phyloP scores from a whole-genome alignment of 2,888 invertebrate species.

The Pedicia rivosa region DNA sequence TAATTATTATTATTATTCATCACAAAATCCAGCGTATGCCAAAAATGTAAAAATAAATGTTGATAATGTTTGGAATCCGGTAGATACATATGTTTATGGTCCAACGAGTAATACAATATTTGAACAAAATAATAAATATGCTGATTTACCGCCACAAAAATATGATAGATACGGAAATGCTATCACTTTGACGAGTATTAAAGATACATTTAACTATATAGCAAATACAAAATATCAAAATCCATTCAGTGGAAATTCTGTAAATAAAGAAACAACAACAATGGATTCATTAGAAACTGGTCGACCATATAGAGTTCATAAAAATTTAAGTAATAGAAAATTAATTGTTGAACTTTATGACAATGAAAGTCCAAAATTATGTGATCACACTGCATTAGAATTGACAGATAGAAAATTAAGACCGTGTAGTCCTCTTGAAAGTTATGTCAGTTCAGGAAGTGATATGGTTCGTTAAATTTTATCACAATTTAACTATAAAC shows the following conservation, averaged over 20 bases:
- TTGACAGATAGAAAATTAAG: constrained; percentile 35
- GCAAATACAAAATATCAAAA: constrained; percentile 15
- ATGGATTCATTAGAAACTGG: not conserved
- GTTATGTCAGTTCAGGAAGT: constrained; percentile 47
- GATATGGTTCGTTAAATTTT: constrained; percentile 26
- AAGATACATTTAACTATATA: constrained; percentile 28
- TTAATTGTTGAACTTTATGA: constrained; percentile 58
- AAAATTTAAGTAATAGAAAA: constrained; percentile 22
- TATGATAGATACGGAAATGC: constrained; percentile 14
- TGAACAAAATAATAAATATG: constrained; percentile 31
- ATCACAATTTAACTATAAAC: constrained; percentile 1
- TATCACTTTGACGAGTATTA: constrained; percentile 19
- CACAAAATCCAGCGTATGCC: constrained; percentile 5
- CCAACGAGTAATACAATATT: constrained; percentile 31
- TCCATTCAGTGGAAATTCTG: not conserved
- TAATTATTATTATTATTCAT: constrained; percentile 3
- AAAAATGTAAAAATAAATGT: constrained; percentile 21
- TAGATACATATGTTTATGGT: constrained; percentile 31
- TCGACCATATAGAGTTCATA: not conserved
- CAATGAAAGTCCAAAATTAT: constrained; percentile 57
- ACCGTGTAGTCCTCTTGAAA: constrained; percentile 64
- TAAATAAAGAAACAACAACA: not conserved
- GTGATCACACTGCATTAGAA: constrained; percentile 57
- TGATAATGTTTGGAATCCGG: constrained; percentile 32
- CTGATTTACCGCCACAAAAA: constrained; percentile 22